These are phyloP conservation scores for Euwallacea fornicatus DNA, from an alignment of 1,140 invertebrate species.

Conservation along the genomic window DNA sequence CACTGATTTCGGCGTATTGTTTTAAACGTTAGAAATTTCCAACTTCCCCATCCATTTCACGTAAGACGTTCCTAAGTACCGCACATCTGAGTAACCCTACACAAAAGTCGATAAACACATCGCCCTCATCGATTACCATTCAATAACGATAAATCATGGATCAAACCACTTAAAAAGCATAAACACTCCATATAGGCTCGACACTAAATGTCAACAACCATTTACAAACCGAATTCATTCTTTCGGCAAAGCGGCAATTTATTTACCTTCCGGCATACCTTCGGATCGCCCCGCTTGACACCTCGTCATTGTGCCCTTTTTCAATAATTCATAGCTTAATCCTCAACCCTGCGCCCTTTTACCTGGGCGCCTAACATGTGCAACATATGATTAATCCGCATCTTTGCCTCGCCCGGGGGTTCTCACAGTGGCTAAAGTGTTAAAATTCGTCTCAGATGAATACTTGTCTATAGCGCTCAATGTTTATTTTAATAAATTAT, in stretches of 20 bases:
- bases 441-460: slow-evolving; percentile 39
- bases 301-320: slow-evolving; percentile 29
- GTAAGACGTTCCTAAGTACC: too few relatives aligned
- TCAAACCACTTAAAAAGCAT: slow-evolving; percentile 31
- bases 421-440: slow-evolving; percentile 35
- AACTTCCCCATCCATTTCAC: too few relatives aligned
- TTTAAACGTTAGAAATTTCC: too few relatives aligned
- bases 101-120: neutral
- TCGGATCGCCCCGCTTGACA: slow-evolving; percentile 16
- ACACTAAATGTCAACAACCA: slow-evolving; percentile 37
- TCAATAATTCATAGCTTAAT: slow-evolving; percentile 36
- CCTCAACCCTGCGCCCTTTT: slow-evolving; percentile 37
- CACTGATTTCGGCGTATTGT: too few relatives aligned
- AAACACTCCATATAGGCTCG: slow-evolving; percentile 33
- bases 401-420: slow-evolving; percentile 9
- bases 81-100: neutral
- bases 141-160: slow-evolving; percentile 21
- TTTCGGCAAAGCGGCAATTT: slow-evolving; percentile 34
- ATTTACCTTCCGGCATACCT: slow-evolving; percentile 25
- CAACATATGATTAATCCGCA: slow-evolving; percentile 28
- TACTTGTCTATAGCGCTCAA: slow-evolving; percentile 28
- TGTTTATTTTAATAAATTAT: slow-evolving; percentile 40
- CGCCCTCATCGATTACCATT: slow-evolving; percentile 12
- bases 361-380: slow-evolving; percentile 33
- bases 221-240: slow-evolving; percentile 39